Base-by-base conservation (phyloP, 2,888 invertebrate genomes). In the Tenodera sinensis region DNA sequence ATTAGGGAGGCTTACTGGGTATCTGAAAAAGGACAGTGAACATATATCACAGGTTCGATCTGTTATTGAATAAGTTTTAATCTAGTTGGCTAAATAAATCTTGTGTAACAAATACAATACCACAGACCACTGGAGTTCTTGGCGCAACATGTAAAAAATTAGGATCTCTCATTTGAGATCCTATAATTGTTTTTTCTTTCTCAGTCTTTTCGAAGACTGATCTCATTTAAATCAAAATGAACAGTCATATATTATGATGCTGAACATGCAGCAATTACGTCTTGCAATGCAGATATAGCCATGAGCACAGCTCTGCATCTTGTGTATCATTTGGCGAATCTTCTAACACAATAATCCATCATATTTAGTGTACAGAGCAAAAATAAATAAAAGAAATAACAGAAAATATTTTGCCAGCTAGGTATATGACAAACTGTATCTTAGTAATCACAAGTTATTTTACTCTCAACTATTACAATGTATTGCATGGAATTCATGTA, bases 31-130 rank as follows among this genome's bases (percentile, higher is more conserved):
- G 54, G 54, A 20, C 54, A 71, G 54, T 71, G 54, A 71, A 71
- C 54, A 71, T 20, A 54, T 54, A 71, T 71, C 54, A n/a, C 14
- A 47, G n/a, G 15, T 86, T 27, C 71, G 28, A n/a, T 81, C 81
- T 86, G 47, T 86, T 20, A 81, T 81, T 86, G 54, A 71, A 81
- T 83, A 87, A 83, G 81, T 89, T 89, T 89, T 89, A 89, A 89
- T 89, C 89, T 87, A 30, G 83, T 86, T 87, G 87, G 83, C 87
- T 87, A 87, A 87, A 83, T 87, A 87, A 83, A 83, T 87, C 86
- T 87, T 89, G 86, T 89, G 83, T 89, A 89, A 89, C 89, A 89
- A 89, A 89, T 89, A 89, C 89, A 88, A 82, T 88, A 86, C 86
- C 89, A 87, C 86, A 89, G 86, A 89, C 83, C 89, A 87, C 81